Evolutionary conservation across 2,797 vertebrate species (phyloP).

Genomic region (Clarias laeviceps): DNA sequence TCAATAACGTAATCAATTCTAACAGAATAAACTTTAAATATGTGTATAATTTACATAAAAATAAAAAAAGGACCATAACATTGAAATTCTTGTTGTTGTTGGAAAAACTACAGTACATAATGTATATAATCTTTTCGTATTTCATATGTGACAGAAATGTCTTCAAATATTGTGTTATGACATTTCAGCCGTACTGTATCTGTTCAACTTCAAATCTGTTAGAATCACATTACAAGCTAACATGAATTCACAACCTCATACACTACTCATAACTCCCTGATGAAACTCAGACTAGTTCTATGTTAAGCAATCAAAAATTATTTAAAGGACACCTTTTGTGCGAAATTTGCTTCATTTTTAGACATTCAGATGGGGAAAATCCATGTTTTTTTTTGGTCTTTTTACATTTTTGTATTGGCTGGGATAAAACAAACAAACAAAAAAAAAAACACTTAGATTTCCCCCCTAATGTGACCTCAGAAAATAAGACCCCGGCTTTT

Average conservation of each 20-base stretch:
- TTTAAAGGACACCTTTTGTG: background rate
- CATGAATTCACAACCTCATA: background rate
- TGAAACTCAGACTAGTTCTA: background rate
- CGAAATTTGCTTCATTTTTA: too few relatives aligned
- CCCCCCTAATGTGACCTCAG: too few relatives aligned
- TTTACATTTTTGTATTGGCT: too few relatives aligned
- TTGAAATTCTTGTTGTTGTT: background rate
- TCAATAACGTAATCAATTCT: constrained; percentile 17
- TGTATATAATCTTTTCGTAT: too few relatives aligned
- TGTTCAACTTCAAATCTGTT: too few relatives aligned
- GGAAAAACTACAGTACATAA: too few relatives aligned
- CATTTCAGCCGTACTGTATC: background rate
- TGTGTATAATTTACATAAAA: background rate
- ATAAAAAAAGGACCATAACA: background rate
- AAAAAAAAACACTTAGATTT: too few relatives aligned
- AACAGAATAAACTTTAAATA: background rate
- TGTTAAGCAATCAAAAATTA: background rate
- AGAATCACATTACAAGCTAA: background rate
- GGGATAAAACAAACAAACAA: too few relatives aligned
- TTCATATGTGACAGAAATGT: background rate
- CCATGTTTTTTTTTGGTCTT: too few relatives aligned
- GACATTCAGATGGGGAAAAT: too few relatives aligned
- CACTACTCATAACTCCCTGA: background rate
- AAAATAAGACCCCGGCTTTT: too few relatives aligned
- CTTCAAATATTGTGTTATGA: background rate